phyloP scores from a whole-genome alignment of 2,113 vertebrate genomes.

The Tyrannus savana region DNA sequence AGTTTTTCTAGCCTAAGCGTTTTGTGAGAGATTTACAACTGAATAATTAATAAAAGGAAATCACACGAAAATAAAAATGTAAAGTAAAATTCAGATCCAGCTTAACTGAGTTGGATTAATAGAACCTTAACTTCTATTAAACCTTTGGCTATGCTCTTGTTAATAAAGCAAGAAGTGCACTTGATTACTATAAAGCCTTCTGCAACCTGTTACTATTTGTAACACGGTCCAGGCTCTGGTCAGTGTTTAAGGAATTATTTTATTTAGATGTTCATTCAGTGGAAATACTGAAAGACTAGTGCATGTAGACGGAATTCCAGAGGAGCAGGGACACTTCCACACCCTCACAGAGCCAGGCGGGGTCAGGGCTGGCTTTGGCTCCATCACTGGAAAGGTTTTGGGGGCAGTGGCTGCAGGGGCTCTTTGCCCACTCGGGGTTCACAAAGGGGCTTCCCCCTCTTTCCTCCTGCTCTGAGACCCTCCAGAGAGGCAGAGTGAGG shows the following conservation, averaged over 20 bases:
- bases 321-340: background rate
- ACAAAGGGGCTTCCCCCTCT: rapidly evolving
- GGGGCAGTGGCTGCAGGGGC: background rate
- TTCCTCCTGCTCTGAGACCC: background rate
- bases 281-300: background rate
- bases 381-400: rapidly evolving
- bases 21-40: background rate
- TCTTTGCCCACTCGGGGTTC: rapidly evolving
- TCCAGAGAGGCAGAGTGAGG: background rate
- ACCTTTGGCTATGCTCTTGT: background rate
- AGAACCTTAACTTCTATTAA: background rate
- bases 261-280: background rate
- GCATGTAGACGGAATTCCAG: background rate
- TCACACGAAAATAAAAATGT: background rate
- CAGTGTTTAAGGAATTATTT: background rate
- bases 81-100: background rate
- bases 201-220: background rate
- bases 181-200: background rate
- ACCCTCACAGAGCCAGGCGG: rapidly evolving
- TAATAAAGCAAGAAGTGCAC: background rate
- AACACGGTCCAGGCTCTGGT: background rate
- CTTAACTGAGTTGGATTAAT: background rate
- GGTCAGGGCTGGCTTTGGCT: background rate
- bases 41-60: slow-evolving; percentile 13
- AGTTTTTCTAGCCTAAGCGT: background rate